A percentile compares a stretch with the other conserved stretches of the same genome.
phyloP scores from a whole-genome alignment of 2,113 vertebrate species.

The Vombatus ursinus region DNA sequence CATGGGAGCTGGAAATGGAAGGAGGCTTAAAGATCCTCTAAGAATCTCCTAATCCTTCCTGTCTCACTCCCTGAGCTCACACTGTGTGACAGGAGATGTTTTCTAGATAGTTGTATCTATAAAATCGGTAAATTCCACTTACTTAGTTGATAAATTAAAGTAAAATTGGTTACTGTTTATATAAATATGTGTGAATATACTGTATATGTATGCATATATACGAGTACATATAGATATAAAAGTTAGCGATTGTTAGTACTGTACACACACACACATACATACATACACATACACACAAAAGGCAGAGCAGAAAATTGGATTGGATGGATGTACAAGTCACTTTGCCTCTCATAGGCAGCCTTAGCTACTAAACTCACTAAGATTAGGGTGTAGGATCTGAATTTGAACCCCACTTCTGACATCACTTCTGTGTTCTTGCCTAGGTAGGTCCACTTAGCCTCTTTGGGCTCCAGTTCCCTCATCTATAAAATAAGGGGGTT shows the following conservation, averaged over 20 bases:
- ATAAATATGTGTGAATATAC: not conserved
- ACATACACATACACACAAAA: too few species aligned
- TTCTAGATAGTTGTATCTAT: not conserved
- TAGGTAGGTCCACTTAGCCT: not conserved
- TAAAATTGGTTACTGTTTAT: not conserved
- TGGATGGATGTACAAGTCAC: not conserved
- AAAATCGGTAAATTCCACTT: not conserved
- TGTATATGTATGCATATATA: not conserved
- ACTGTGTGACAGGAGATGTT: not conserved
- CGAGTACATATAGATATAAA: not conserved
- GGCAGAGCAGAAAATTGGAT: not conserved
- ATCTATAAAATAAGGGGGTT: not conserved
- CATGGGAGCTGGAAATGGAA: too few species aligned
- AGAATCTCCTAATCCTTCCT: not conserved
- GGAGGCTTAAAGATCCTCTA: not conserved
- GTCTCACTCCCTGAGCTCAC: not conserved
- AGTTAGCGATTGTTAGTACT: not conserved
- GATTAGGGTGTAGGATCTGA: not conserved
- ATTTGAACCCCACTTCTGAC: not conserved
- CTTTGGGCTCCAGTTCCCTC: not conserved
- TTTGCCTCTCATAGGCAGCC: not conserved
- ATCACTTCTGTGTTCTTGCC: not conserved
- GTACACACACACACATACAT: too few species aligned
- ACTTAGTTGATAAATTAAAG: not conserved
- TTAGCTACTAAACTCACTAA: not conserved